These are phyloP conservation scores for Trichoplax adhaerens DNA, from an alignment of 37 sponge, comb jelly and placozoan genomes.

Conservation along the genomic window DNA sequence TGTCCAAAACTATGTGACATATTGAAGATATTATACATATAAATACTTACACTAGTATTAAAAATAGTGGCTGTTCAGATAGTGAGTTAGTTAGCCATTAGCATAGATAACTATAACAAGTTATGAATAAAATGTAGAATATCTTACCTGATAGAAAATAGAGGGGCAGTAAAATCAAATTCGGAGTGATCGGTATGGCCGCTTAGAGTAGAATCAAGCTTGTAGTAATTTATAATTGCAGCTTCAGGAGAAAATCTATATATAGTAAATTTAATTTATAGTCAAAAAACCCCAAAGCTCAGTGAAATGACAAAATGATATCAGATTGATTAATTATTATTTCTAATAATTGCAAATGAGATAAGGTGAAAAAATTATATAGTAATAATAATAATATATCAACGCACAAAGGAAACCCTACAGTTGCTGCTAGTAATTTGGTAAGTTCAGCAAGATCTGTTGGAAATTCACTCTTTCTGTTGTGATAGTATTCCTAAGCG, in stretches of 20 bases:
- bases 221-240: slow-evolving; percentile 89
- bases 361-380: neutral
- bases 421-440: slow-evolving; percentile 27
- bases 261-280: neutral
- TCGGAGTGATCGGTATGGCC: slow-evolving; percentile 97
- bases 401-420: slow-evolving; percentile 37
- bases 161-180: slow-evolving; percentile 69
- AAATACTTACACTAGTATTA: too few relatives aligned
- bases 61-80: too few relatives aligned
- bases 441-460: slow-evolving; percentile 42
- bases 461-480: slow-evolving; percentile 40
- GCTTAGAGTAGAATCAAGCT: slow-evolving; percentile 74
- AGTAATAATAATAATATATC: neutral
- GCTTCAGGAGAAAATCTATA: slow-evolving; percentile 38
- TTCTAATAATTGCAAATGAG: too few relatives aligned
- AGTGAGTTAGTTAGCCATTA: too few relatives aligned
- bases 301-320: neutral
- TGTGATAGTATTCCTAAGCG: slow-evolving; percentile 26
- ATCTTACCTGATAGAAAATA: slow-evolving; percentile 77
- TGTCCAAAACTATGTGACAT: slow-evolving; percentile 55
- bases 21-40: too few relatives aligned
- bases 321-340: neutral
- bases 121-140: neutral
- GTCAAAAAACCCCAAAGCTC: neutral
- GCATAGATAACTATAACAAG: neutral